These are phyloP conservation scores for Aphaenogaster ashmeadi DNA, from an alignment of 1,140 invertebrate genomes.

Conservation along the genomic window DNA sequence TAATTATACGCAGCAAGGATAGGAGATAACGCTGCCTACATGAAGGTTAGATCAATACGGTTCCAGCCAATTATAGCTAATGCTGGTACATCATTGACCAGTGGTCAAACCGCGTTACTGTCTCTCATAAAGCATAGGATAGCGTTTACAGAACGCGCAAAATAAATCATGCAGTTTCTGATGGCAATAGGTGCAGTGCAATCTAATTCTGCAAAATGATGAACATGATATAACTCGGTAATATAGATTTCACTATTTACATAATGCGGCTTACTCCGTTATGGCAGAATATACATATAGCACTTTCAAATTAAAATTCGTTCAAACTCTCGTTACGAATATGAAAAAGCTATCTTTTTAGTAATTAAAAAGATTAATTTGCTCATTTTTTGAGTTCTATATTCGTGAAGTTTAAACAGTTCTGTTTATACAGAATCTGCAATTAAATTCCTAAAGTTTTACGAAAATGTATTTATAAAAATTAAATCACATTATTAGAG, in stretches of 20 bases:
- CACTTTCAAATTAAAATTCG: slow-evolving; percentile 19
- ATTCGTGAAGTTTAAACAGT: not conserved
- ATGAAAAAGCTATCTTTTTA: not conserved
- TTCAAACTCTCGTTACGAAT: not conserved
- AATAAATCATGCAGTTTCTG: slow-evolving; percentile 65
- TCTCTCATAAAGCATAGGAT: slow-evolving; percentile 68
- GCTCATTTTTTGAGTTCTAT: not conserved
- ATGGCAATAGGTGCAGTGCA: slow-evolving; percentile 55
- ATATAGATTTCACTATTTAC: slow-evolving; percentile 60
- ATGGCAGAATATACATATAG: slow-evolving; percentile 14
- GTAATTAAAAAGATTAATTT: not conserved
- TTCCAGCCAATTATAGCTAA: slow-evolving; percentile 60
- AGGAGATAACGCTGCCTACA: slow-evolving; percentile 44
- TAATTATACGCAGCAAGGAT: slow-evolving; percentile 55
- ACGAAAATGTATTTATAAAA: not conserved
- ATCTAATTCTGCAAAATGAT: slow-evolving; percentile 59
- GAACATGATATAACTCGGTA: slow-evolving; percentile 54
- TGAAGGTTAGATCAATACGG: slow-evolving; percentile 67
- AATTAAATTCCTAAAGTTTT: not conserved
- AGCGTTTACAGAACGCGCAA: slow-evolving; percentile 64
- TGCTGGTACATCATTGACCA: slow-evolving; percentile 68
- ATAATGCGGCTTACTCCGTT: slow-evolving; percentile 7
- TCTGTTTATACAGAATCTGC: not conserved
- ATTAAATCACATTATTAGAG: not conserved
- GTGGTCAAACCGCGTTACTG: slow-evolving; percentile 69